Evolutionary conservation across 2,888 invertebrate genomes (phyloP).

Genomic region (Fragum sueziense): DNA sequence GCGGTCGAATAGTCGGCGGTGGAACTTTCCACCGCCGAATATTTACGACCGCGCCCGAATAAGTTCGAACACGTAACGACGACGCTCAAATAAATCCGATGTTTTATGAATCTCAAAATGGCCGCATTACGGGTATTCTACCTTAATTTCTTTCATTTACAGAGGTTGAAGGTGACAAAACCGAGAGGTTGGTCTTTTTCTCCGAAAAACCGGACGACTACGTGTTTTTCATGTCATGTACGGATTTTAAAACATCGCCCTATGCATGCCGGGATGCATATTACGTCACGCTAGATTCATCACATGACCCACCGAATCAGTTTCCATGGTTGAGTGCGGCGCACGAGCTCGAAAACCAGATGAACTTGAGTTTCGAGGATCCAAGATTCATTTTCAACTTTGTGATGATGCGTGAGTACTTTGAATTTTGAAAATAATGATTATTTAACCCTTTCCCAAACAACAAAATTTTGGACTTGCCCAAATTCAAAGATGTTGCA

Average conservation of each 20-base stretch:
- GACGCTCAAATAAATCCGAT: too few relatives aligned
- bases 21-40: too few relatives aligned
- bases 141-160: not conserved
- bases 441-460: too few relatives aligned
- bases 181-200: conserved; percentile 54
- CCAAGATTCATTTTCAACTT: conserved; percentile 60
- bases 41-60: too few relatives aligned
- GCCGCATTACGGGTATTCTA: too few relatives aligned
- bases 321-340: conserved; percentile 54
- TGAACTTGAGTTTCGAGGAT: conserved; percentile 49
- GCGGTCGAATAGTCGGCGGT: too few relatives aligned
- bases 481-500: too few relatives aligned
- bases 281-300: conserved; percentile 53
- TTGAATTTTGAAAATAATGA: too few relatives aligned
- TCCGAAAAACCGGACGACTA: conserved; percentile 47
- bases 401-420: conserved; percentile 57
- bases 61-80: too few relatives aligned
- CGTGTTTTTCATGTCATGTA: conserved; percentile 55
- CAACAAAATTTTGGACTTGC: too few relatives aligned
- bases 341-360: conserved; percentile 38
- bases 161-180: conserved; percentile 35
- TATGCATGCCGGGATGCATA: conserved; percentile 56
- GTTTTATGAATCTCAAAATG: too few relatives aligned
- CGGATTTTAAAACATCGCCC: conserved; percentile 51
- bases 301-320: conserved; percentile 53